These are phyloP conservation scores for Helicoverpa armigera DNA, from an alignment of 1,140 invertebrate genomes.

Conservation along the genomic window DNA sequence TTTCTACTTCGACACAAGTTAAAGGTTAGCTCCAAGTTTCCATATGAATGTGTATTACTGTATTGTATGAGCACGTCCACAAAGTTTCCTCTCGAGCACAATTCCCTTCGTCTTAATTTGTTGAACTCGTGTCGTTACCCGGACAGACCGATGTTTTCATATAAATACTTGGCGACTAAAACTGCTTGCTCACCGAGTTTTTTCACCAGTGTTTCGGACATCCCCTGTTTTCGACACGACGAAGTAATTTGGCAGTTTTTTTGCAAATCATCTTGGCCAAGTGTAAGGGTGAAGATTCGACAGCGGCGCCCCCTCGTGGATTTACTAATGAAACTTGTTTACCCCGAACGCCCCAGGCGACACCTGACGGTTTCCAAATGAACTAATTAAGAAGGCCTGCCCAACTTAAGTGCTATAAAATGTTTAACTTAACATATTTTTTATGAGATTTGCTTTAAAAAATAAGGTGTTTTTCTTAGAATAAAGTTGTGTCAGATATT, in stretches of 20 bases:
- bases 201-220: constrained; percentile 40
- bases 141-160: constrained; percentile 35
- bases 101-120: constrained; percentile 29
- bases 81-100: constrained; percentile 12
- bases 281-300: constrained; percentile 37
- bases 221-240: constrained; percentile 39
- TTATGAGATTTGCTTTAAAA: constrained; percentile 38
- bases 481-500: neutral
- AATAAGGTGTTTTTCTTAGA: constrained; percentile 16
- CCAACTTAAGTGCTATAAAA: constrained; percentile 43
- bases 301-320: constrained; percentile 34
- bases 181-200: constrained; percentile 38
- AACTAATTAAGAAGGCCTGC: constrained; percentile 43
- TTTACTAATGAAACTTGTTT: constrained; percentile 50
- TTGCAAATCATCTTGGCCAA: constrained; percentile 44
- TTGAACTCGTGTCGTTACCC: constrained; percentile 25
- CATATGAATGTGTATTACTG: constrained; percentile 2
- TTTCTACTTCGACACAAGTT: too few species aligned
- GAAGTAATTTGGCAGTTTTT: constrained; percentile 48
- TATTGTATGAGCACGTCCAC: neutral
- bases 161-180: constrained; percentile 40
- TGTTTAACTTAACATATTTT: constrained; percentile 19
- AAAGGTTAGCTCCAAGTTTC: too few species aligned
- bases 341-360: constrained; percentile 30
- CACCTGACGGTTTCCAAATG: constrained; percentile 46